Evolutionary conservation across 2,113 vertebrate genomes (phyloP), one percentile per base, ranked within the genome.

Genomic region (Girardinichthys multiradiatus): DNA sequence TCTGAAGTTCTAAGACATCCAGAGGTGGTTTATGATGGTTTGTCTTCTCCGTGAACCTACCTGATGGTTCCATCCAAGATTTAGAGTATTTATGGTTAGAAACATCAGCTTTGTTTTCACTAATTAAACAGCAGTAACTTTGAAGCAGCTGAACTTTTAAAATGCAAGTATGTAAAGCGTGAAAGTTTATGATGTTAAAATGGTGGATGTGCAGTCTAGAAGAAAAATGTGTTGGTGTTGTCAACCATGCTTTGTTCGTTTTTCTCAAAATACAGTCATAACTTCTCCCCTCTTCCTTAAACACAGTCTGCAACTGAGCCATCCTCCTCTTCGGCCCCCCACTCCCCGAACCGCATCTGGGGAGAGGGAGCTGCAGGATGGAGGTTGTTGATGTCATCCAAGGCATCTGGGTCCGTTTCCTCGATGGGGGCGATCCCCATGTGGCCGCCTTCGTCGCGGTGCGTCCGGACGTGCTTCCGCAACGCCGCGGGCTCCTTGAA

Each of bases 331-430:
- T 94, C 93, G 0, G 90, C 80, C 1, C 91, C 94, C 94, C 94
- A 95, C 87, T 94, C 94, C 30, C 90, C 93, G 21, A 95, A 94
- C 74, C 93, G 90, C 91, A 94, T 93, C 88, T 91, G 93, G 9
- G 93, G 93, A 24, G 91, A 93, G 0, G 92, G 92, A 12, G 90
- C 89, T 0, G 91, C 84, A 0, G 92, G 90, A 7, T 91, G 93
- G 24, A 94, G 92, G 74, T 88, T 92, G 77, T 92, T 91, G 1
- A 92, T 87, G 78, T 92, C 89, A 1, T 90, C 90, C 19, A 89
- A 76, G 35, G 75, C 72, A 2, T 92, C 92, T 0, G 86, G 86
- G 75, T 92, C 87, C 0, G 85, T 79, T 24, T 93, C 92, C 0
- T 93, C 88, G 0, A 26, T 80, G 69, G 76, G 64, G 0, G 26